These are phyloP conservation scores for Drosophila santomea DNA, from an alignment of 1,140 invertebrate species.

Conservation along the genomic window DNA sequence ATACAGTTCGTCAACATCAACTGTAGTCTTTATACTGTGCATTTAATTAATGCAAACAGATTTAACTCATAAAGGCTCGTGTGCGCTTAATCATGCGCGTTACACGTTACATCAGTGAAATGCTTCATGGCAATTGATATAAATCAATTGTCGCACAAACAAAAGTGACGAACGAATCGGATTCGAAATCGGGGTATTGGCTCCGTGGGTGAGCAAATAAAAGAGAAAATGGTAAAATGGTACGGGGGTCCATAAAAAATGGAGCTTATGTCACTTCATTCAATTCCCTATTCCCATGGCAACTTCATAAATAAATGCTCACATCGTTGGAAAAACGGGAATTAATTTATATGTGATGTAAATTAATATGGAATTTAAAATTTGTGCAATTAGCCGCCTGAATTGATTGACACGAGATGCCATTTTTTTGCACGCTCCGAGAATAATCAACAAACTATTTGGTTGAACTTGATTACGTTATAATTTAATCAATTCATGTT, in stretches of 20 bases:
- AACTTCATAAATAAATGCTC: constrained; percentile 39
- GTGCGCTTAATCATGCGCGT: constrained; percentile 44
- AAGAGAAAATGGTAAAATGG: constrained; percentile 77
- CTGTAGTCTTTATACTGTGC: constrained; percentile 39
- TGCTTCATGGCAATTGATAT: constrained; percentile 77
- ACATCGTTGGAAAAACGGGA: constrained; percentile 11
- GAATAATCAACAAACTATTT: constrained; percentile 32
- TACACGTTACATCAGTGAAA: constrained; percentile 72
- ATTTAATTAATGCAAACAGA: constrained; percentile 83
- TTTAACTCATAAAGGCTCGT: constrained; percentile 52
- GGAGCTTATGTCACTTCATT: constrained; percentile 49
- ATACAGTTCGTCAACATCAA: constrained; percentile 58
- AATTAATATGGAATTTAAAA: constrained; percentile 54
- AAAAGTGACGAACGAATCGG: constrained; percentile 23
- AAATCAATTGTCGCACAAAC: constrained; percentile 71
- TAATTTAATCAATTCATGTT: constrained; percentile 28
- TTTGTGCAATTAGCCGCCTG: constrained; percentile 48
- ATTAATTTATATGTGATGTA: constrained; percentile 58
- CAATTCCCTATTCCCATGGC: constrained; percentile 48
- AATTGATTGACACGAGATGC: constrained; percentile 31
- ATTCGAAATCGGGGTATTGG: neutral
- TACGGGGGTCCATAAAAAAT: constrained; percentile 23
- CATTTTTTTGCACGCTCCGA: constrained; percentile 4
- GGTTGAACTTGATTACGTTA: constrained; percentile 27
- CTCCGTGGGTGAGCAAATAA: constrained; percentile 57